Base-by-base conservation (phyloP, 1,140 invertebrate species). In the Zaprionus capensis region DNA sequence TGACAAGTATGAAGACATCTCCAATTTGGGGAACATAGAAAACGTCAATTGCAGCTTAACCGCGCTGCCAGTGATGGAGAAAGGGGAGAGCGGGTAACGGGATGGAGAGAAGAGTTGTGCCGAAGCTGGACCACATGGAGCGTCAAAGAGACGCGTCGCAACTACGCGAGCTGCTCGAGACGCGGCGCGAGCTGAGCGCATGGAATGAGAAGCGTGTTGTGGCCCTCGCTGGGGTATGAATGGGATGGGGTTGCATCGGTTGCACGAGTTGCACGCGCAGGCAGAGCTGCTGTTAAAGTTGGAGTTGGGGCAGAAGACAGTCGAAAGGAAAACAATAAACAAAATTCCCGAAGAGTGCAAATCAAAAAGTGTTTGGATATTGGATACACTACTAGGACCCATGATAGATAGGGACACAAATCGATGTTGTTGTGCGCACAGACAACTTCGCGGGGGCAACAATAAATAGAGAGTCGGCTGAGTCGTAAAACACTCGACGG, bases 371-470 rank as follows among this genome's bases (percentile, higher is more conserved):
- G 63, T 76, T 56, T 76, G 55, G 49, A 57, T 68, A 56, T 58
- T 68, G 12, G 15, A 65, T 38, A 64, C 26, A 49, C 17, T 46
- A n/a, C n/a, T 46, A 61, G 44, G 15, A 14, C 20, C 57, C n/a
- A 64, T 14, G 9, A 64, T 26, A 64, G 22, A 17, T 12, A 71
- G 56, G 41, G 15, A 5, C 1, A 41, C n/a, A 58, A 59, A 76
- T 71, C 61, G 55, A 76, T 71, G 51, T 63, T 75, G 38, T 46
- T 53, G 49, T 17, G 22, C 44, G 51, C 46, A 58, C 61, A 11
- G 61, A 20, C 69, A 85, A 76, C 84, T 76, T 65, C 53, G 85
- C 76, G 84, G 84, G 81, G 84, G 84, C 84, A 88, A 68, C 36
- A 62, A 55, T 34, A 64, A 44, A 77, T 31, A 51, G 46, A 51